Conservation (phyloP, 2,888 invertebrate genomes). For the Dexiosoma caninum region DNA sequence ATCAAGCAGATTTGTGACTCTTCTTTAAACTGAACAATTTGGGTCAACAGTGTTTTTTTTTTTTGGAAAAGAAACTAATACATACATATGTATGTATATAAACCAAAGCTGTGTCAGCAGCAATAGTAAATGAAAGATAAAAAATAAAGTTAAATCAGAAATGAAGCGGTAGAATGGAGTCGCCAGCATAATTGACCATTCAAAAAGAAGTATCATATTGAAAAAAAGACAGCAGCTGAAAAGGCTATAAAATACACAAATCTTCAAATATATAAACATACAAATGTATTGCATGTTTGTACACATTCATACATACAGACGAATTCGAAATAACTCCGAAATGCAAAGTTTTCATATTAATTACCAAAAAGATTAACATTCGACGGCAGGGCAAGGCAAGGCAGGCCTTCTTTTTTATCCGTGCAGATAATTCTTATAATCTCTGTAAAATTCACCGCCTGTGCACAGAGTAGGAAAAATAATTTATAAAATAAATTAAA, state of each 20-base stretch:
- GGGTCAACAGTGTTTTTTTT: constrained; percentile 40
- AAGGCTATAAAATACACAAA: background rate
- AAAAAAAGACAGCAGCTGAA: background rate
- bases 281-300: too few relatives aligned
- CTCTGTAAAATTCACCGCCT: background rate
- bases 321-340: too few relatives aligned
- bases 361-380: too few relatives aligned
- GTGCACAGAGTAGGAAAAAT: background rate
- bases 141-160: background rate
- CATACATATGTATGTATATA: too few relatives aligned
- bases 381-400: too few relatives aligned
- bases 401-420: too few relatives aligned
- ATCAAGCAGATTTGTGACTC: constrained; percentile 31
- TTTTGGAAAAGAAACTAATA: background rate
- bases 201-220: background rate
- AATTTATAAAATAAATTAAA: background rate
- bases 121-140: background rate
- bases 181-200: constrained; percentile 24
- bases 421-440: too few relatives aligned
- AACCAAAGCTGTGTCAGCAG: constrained; percentile 37
- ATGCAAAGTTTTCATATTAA: too few relatives aligned
- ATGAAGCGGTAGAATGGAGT: constrained; percentile 7
- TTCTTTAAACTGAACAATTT: constrained; percentile 27
- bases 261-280: too few relatives aligned
- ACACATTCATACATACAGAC: too few relatives aligned